Conservation (phyloP, 2,888 invertebrate genomes). For the Spodoptera littoralis region DNA sequence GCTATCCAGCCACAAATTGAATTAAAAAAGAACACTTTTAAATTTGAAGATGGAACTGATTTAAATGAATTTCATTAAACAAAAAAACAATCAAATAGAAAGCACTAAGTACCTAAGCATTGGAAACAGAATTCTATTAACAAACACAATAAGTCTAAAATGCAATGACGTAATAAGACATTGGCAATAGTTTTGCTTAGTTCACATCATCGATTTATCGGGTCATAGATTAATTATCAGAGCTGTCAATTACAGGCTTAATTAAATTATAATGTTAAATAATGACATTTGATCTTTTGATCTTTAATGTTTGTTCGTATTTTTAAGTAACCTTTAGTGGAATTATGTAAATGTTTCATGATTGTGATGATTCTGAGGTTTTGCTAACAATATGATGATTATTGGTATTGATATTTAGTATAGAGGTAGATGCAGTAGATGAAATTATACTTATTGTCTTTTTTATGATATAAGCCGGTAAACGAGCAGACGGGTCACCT, state of each 20-base stretch:
- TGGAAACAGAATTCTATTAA: too few species aligned
- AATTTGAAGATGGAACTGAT: too few species aligned
- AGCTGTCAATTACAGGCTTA: conserved; percentile 73
- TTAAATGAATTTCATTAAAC: too few species aligned
- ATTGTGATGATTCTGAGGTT: conserved; percentile 14
- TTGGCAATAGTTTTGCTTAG: conserved; percentile 19
- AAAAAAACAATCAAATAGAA: not conserved
- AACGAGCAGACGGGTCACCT: too few species aligned
- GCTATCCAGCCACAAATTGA: too few species aligned
- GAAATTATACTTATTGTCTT: too few species aligned
- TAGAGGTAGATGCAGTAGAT: conserved; percentile 13
- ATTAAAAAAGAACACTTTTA: too few species aligned
- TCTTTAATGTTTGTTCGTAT: conserved; percentile 45
- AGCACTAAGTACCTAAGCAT: not conserved
- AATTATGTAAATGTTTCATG: conserved; percentile 41
- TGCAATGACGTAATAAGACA: conserved; percentile 33
- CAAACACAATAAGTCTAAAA: not conserved
- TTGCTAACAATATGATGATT: conserved; percentile 17
- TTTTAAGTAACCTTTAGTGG: conserved; percentile 42
- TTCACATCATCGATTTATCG: conserved; percentile 39
- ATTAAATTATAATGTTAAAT: conserved; percentile 67
- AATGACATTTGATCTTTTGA: conserved; percentile 56
- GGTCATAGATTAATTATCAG: conserved; percentile 65
- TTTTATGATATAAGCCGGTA: too few species aligned
- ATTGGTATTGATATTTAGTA: conserved; percentile 13